These are phyloP conservation scores for Trissolcus brochymenae DNA, from an alignment of 2,888 invertebrate genomes.

Conservation along the genomic window DNA sequence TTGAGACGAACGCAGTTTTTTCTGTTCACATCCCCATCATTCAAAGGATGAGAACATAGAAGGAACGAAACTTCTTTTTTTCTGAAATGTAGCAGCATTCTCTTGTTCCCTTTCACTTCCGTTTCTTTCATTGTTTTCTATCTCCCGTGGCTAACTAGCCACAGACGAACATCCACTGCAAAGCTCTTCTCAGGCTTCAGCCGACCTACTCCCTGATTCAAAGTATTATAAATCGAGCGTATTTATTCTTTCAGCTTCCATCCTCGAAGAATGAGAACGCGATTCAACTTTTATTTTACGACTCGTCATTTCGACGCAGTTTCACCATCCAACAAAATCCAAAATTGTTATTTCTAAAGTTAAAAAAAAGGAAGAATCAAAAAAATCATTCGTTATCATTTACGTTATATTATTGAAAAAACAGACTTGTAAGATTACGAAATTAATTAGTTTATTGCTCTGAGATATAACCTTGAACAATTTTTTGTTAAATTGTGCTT, in stretches of 20 bases:
- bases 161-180: constrained; percentile 34
- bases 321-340: constrained; percentile 3
- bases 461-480: no score
- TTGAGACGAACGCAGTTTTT: no score
- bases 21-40: constrained; percentile 15
- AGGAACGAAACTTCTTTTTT: constrained; percentile 23
- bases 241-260: constrained; percentile 45
- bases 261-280: constrained; percentile 33
- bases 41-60: constrained; percentile 31
- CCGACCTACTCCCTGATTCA: constrained; percentile 25
- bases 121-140: constrained; percentile 40
- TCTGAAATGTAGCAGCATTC: constrained; percentile 28
- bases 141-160: constrained; percentile 46
- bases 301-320: constrained; percentile 21
- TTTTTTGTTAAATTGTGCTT: no score
- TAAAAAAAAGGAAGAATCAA: no score
- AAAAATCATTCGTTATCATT: no score
- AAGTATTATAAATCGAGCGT: constrained; percentile 55
- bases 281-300: constrained; percentile 1
- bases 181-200: constrained; percentile 42
- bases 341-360: no score
- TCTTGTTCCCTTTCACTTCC: constrained; percentile 26
- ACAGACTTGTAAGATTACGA: no score
- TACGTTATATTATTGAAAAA: no score
- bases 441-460: no score